These are phyloP conservation scores for Dryadula phaetusa DNA, from an alignment of 2,888 invertebrate species.

Conservation along the genomic window DNA sequence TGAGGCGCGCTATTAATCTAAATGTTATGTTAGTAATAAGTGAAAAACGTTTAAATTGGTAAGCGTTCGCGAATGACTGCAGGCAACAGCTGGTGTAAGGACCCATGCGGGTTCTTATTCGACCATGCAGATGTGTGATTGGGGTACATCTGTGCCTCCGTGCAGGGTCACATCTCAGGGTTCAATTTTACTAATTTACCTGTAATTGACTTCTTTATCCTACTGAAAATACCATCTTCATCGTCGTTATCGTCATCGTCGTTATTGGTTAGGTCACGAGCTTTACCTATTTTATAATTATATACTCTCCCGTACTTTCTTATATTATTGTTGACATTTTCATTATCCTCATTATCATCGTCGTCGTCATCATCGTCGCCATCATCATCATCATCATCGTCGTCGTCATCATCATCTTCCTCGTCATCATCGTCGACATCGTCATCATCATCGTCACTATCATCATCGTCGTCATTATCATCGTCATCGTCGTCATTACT, in stretches of 20 bases:
- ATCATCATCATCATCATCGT: slow-evolving; percentile 67
- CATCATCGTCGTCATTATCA: slow-evolving; percentile 71
- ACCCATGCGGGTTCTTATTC: slow-evolving; percentile 76
- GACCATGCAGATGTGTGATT: slow-evolving; percentile 82
- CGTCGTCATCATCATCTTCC: slow-evolving; percentile 62
- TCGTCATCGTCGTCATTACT: slow-evolving; percentile 78
- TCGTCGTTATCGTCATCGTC: slow-evolving; percentile 76
- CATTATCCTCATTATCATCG: slow-evolving; percentile 65
- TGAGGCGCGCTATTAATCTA: slow-evolving; percentile 77
- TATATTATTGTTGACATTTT: slow-evolving; percentile 67
- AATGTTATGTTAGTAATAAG: slow-evolving; percentile 80
- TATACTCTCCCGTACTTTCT: slow-evolving; percentile 57
- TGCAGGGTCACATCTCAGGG: slow-evolving; percentile 70
- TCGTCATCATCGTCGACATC: slow-evolving; percentile 71
- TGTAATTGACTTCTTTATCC: slow-evolving; percentile 81
- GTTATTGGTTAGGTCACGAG: slow-evolving; percentile 52
- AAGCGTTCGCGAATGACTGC: slow-evolving; percentile 86
- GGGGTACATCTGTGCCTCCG: slow-evolving; percentile 66
- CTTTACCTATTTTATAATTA: slow-evolving; percentile 42
- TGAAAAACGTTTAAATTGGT: slow-evolving; percentile 77
- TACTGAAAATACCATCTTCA: slow-evolving; percentile 79
- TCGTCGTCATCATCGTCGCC: slow-evolving; percentile 74
- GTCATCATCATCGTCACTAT: slow-evolving; percentile 76
- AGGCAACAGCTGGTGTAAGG: slow-evolving; percentile 85
- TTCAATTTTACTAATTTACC: slow-evolving; percentile 77